Percentiles rank a stretch among this genome's conserved stretches.
These are phyloP conservation scores for Aspidiotus rigidus DNA, from an alignment of 2,888 invertebrate species.

Conservation along the genomic window DNA sequence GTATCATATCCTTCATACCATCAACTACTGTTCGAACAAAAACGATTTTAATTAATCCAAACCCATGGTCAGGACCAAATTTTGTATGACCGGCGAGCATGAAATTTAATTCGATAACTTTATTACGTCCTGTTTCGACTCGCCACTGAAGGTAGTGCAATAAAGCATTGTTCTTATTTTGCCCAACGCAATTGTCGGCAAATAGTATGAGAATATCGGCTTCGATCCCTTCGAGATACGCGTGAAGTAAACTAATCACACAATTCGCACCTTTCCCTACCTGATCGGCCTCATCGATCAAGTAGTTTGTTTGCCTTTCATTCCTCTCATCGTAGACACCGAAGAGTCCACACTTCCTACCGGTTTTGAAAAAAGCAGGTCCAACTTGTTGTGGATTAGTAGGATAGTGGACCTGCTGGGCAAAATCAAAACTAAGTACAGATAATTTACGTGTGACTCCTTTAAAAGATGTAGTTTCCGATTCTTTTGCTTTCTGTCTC, in stretches of 20 bases:
- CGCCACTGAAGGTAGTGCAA: neutral
- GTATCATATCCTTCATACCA: neutral
- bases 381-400: slow-evolving; percentile 8
- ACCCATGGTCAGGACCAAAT: slow-evolving; percentile 15
- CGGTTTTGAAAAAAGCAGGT: slow-evolving; percentile 4
- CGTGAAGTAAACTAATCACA: slow-evolving; percentile 10
- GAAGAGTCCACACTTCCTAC: neutral
- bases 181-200: no score
- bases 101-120: slow-evolving; percentile 6
- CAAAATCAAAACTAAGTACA: slow-evolving; percentile 7
- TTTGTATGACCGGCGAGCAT: slow-evolving; percentile 4
- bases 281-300: neutral
- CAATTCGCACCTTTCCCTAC: slow-evolving; percentile 15
- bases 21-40: neutral
- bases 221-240: no score
- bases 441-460: no score
- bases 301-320: slow-evolving; percentile 10
- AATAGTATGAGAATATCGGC: no score
- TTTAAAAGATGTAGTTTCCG: no score
- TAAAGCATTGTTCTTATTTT: slow-evolving; percentile 16
- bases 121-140: slow-evolving; percentile 1
- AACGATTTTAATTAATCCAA: slow-evolving; percentile 1
- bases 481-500: neutral
- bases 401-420: neutral
- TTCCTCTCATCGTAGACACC: slow-evolving; percentile 6